Evolutionary conservation across 2,888 invertebrate genomes (phyloP).

Genomic region (Gymnosoma rotundatum): DNA sequence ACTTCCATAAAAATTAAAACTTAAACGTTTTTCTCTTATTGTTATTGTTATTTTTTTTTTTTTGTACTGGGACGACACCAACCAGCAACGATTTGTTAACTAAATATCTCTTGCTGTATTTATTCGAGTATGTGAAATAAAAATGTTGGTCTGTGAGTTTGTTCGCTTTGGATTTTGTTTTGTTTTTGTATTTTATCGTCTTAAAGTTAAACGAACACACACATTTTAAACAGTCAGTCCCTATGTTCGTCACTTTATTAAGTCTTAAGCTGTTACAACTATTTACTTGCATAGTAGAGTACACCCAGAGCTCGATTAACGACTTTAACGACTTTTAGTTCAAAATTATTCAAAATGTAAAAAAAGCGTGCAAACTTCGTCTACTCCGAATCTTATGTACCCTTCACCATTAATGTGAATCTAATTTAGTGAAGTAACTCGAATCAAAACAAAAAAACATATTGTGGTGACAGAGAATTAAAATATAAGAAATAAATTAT

Average conservation of each 20-base stretch:
- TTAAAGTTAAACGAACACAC: slow-evolving; percentile 40
- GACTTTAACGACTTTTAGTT: too few species aligned
- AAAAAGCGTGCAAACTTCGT: too few species aligned
- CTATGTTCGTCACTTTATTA: slow-evolving; percentile 10
- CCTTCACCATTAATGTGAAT: too few species aligned
- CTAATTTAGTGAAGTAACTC: too few species aligned
- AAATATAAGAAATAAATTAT: too few species aligned
- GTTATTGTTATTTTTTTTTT: too few species aligned
- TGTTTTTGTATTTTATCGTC: slow-evolving; percentile 30
- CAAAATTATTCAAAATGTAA: too few species aligned
- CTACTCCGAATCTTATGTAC: too few species aligned
- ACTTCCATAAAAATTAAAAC: slow-evolving; percentile 67
- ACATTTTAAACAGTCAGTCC: slow-evolving; percentile 46
- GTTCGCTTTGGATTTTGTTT: slow-evolving; percentile 38
- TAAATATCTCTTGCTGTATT: not conserved
- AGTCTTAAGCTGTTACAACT: not conserved
- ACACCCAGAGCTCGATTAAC: not conserved
- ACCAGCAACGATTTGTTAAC: slow-evolving; percentile 38
- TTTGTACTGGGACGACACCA: slow-evolving; percentile 5
- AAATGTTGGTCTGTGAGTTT: slow-evolving; percentile 21
- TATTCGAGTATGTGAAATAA: slow-evolving; percentile 39
- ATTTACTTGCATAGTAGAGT: not conserved
- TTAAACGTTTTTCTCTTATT: slow-evolving; percentile 46
- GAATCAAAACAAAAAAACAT: too few species aligned
- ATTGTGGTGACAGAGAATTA: too few species aligned